Evolutionary conservation across 2,797 vertebrate genomes (phyloP), one percentile per base, ranked within the genome.

Genomic region (Parauchenoglanis ngamensis): DNA sequence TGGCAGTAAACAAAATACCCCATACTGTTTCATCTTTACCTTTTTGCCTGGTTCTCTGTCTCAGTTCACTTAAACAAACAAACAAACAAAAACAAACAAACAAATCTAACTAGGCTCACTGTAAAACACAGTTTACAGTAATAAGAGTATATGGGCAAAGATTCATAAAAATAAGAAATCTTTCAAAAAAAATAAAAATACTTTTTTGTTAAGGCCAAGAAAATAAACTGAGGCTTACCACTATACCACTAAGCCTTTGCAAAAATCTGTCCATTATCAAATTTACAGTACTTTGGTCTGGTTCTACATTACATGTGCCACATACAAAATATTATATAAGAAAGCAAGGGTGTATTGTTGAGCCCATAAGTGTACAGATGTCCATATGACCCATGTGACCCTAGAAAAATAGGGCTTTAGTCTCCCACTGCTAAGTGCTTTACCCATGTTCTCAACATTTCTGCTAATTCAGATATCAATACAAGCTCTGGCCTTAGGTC

Each of bases 381-480:
- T 78, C 57, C 72, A 80, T 57, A 68, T 77, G 61, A 86, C 78
- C 70, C 12, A 7, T 35, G 28, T 28, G 44, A 59, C 57, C 54
- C 56, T 35, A 25, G 35, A 65, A 21, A 54, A 63, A 17, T 77
- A 15, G 12, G 63, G 81, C 31, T 84, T 11, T 25, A 65, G 46
- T 73, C 52, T 80, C 56, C 35, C n/a, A 40, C 63, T 17, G 85
- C 75, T 89, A 89, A 89, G 85, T 73, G 82, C 73, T 75, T 77
- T 73, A 46, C 46, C 46, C 78, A 75, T 80, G 81, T 80, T 73
- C 85, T 86, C 54, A 86, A 86, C 85, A 80, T 86, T 89, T 86
- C 85, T 79, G 75, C 85, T 89, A 86, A 89, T 89, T 85, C 85
- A 84, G 70, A 87, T 85, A 79, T 85, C 84, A 82, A 87, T 85